These are phyloP conservation scores for Pagetopsis macropterus DNA, from an alignment of 2,797 vertebrate species.

Conservation along the genomic window DNA sequence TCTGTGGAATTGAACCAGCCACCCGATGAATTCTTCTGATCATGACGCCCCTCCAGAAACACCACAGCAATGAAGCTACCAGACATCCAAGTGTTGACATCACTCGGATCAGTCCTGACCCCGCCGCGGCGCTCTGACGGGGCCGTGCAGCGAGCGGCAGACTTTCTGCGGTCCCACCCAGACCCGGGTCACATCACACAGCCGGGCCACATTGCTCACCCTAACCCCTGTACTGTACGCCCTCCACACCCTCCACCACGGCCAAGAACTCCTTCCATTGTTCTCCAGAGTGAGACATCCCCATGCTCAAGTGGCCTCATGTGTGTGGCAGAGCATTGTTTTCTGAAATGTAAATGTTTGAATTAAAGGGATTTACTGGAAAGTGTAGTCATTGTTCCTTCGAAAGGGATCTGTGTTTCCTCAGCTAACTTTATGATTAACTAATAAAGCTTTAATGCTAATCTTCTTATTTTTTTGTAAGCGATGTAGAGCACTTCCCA, in stretches of 20 bases:
- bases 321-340: conserved; percentile 15
- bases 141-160: conserved; percentile 32
- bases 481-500: background rate
- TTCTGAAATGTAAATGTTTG: background rate
- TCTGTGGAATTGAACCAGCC: conserved; percentile 24
- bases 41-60: conserved; percentile 27
- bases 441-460: background rate
- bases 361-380: conserved; percentile 28
- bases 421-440: background rate
- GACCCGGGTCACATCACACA: conserved; percentile 64
- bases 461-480: background rate
- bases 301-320: conserved; percentile 33
- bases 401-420: background rate
- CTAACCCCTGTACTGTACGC: conserved; percentile 45
- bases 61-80: conserved; percentile 5
- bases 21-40: conserved; percentile 26
- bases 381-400: conserved; percentile 22
- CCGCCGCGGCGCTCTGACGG: conserved; percentile 10
- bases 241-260: conserved; percentile 58
- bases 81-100: conserved; percentile 47
- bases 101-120: conserved; percentile 56
- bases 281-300: conserved; percentile 71
- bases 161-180: conserved; percentile 74
- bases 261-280: conserved; percentile 74
- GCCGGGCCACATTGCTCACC: conserved; percentile 62